These are phyloP conservation scores for Camelus dromedarius DNA, from an alignment of 2,113 vertebrate species.

Conservation along the genomic window DNA sequence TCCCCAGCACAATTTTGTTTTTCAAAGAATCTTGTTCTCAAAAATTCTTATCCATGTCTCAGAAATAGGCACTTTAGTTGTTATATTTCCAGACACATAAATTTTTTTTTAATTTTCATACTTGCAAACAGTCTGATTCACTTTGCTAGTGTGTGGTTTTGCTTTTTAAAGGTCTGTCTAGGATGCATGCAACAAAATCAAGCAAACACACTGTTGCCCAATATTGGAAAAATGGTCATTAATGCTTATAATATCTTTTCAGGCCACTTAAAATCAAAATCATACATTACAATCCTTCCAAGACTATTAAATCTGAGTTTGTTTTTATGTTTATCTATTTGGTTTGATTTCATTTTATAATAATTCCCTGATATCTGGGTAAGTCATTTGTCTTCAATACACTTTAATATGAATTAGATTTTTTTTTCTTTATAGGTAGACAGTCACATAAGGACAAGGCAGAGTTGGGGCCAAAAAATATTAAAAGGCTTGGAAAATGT, in stretches of 20 bases:
- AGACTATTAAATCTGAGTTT: background rate
- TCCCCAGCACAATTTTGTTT: constrained; percentile 39
- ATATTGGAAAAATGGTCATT: constrained; percentile 28
- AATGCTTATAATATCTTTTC: background rate
- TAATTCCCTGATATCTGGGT: background rate
- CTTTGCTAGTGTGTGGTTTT: background rate
- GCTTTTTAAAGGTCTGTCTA: constrained; percentile 29
- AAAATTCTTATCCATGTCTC: constrained; percentile 46
- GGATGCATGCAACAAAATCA: constrained; percentile 15
- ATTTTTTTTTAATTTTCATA: constrained; percentile 66
- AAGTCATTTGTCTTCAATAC: constrained; percentile 13
- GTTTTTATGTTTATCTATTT: background rate
- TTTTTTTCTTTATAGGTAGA: background rate
- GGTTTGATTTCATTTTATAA: constrained; percentile 35
- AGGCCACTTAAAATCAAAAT: constrained; percentile 28
- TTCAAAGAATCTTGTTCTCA: constrained; percentile 50
- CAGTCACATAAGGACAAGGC: background rate
- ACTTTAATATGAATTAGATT: background rate
- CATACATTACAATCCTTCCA: background rate
- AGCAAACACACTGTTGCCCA: background rate
- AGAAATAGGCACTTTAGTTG: constrained; percentile 48
- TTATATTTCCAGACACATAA: constrained; percentile 16
- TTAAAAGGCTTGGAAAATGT: background rate
- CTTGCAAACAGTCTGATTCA: constrained; percentile 46
- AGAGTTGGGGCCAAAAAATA: background rate